phyloP scores from a whole-genome alignment of 2,113 vertebrate genomes.

The Apodemus sylvaticus region DNA sequence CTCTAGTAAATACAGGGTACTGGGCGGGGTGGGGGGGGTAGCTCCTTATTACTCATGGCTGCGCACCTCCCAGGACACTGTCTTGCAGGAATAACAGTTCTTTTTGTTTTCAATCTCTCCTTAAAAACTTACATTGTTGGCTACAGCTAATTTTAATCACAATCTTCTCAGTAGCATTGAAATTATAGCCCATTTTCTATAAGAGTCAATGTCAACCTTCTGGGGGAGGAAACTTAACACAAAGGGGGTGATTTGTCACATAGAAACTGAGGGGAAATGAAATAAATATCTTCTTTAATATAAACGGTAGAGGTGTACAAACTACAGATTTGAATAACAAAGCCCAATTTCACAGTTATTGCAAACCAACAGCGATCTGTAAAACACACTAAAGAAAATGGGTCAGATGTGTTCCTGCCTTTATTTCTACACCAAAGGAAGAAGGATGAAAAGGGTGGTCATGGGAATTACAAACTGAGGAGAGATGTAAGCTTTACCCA shows the following conservation, averaged over 20 bases:
- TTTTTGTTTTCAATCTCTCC: conserved; percentile 1
- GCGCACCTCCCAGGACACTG: background rate
- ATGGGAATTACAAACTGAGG: background rate
- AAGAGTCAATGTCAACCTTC: background rate
- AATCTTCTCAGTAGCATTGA: background rate
- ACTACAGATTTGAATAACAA: background rate
- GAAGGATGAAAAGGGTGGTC: background rate
- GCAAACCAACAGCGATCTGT: background rate
- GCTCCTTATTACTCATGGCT: background rate
- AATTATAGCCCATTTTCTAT: background rate
- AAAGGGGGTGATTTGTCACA: background rate
- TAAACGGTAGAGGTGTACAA: background rate
- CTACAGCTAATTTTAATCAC: conserved; percentile 43
- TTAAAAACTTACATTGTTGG: conserved; percentile 7
- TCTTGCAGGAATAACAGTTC: background rate
- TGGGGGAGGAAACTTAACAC: background rate
- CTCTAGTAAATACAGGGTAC: conserved; percentile 35
- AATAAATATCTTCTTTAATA: background rate
- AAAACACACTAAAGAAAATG: background rate
- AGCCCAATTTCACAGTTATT: background rate
- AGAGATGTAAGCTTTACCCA: background rate
- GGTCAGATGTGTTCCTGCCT: background rate
- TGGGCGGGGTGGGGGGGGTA: too few relatives aligned
- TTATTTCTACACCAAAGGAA: background rate
- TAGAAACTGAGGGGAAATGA: background rate